These are phyloP conservation scores for Capitella teleta DNA, from an alignment of 1,140 invertebrate species.

Conservation along the genomic window DNA sequence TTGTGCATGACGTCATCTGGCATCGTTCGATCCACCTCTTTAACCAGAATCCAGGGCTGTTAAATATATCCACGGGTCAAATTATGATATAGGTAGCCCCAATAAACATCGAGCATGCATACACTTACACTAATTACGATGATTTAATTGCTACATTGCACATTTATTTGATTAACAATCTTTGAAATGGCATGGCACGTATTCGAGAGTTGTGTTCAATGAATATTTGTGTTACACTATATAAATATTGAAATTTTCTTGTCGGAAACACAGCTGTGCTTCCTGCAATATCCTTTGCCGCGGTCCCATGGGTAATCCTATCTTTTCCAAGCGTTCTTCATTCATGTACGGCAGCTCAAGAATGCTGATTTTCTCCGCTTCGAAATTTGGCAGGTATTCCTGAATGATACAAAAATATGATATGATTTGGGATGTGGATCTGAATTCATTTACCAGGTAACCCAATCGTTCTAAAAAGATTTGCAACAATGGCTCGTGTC, in stretches of 20 bases:
- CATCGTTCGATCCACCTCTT: no score
- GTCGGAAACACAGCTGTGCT: constrained; percentile 41
- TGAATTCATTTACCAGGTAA: constrained; percentile 63
- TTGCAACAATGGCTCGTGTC: constrained; percentile 77
- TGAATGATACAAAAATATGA: constrained; percentile 43
- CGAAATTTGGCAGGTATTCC: constrained; percentile 78
- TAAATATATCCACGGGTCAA: no score
- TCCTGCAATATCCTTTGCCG: constrained; percentile 79
- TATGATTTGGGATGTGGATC: background rate
- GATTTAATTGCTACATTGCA: no score
- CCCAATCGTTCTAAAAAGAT: constrained; percentile 82
- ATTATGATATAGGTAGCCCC: no score
- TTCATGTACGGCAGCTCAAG: constrained; percentile 82
- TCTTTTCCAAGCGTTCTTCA: constrained; percentile 74
- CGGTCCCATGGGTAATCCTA: constrained; percentile 80
- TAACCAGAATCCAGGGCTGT: no score
- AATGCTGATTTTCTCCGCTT: constrained; percentile 79
- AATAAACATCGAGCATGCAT: no score
- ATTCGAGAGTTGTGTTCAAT: no score
- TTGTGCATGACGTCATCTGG: no score
- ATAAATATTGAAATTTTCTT: constrained; percentile 8
- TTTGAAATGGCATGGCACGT: no score
- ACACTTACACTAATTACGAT: no score
- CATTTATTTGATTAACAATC: no score
- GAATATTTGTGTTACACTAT: background rate